phyloP scores from a whole-genome alignment of 2,888 invertebrate species.

The Xestia xanthographa region DNA sequence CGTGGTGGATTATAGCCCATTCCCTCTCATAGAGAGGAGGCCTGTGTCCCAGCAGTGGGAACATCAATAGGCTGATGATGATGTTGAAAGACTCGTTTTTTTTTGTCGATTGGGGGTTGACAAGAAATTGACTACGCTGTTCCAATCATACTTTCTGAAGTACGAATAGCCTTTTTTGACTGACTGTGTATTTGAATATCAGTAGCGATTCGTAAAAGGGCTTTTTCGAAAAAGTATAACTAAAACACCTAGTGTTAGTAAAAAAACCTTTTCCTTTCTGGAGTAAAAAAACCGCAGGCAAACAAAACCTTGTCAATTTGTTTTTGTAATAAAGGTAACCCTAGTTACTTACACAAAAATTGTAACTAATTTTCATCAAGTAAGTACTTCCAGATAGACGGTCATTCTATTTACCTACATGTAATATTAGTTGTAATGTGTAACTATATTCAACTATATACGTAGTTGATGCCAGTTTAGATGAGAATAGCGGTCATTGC shows the following conservation, averaged over 20 bases:
- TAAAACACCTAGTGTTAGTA: neutral
- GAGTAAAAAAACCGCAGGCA: neutral
- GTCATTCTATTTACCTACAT: neutral
- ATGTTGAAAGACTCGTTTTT: neutral
- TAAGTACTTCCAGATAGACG: neutral
- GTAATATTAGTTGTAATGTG: neutral
- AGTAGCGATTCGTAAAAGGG: neutral
- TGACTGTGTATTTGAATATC: neutral
- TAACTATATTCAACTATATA: neutral
- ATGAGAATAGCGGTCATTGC: no score
- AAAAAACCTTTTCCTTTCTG: neutral
- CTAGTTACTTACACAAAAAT: neutral
- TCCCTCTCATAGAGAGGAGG: no score
- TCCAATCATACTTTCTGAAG: neutral
- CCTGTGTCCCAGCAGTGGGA: no score
- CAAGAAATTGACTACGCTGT: neutral
- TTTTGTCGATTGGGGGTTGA: neutral
- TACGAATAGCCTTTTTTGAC: neutral
- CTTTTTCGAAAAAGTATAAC: neutral
- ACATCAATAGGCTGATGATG: no score
- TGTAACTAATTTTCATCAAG: neutral
- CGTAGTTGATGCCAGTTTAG: no score
- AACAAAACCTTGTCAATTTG: neutral
- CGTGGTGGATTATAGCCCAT: no score
- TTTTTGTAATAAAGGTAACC: neutral